A percentile compares a stretch with the other conserved stretches of the same genome.
Evolutionary conservation across 2,888 invertebrate species (phyloP).

Genomic region (Perizoma flavofasciatum): DNA sequence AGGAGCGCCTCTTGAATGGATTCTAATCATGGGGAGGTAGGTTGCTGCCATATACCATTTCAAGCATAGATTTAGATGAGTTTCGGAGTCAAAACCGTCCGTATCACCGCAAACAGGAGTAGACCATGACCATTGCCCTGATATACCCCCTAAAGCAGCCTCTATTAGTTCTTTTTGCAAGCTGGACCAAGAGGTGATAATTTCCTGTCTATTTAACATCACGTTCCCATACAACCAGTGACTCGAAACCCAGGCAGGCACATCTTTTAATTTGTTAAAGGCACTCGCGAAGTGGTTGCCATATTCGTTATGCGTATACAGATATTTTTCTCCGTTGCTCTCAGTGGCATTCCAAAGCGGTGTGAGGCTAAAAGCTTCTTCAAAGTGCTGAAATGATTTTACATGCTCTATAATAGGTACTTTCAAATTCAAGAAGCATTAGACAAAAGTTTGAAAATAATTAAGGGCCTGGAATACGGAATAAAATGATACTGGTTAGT

Average conservation of each 20-base stretch:
- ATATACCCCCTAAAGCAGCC: slow-evolving; percentile 76
- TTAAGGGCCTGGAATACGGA: too few species aligned
- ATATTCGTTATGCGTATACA: slow-evolving; percentile 83
- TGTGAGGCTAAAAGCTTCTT: slow-evolving; percentile 71
- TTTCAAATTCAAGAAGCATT: too few species aligned
- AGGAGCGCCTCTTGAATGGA: slow-evolving; percentile 66
- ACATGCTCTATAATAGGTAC: too few species aligned
- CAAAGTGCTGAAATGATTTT: slow-evolving; percentile 59
- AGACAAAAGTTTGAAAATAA: too few species aligned
- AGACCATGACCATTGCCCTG: slow-evolving; percentile 78
- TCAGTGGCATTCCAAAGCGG: slow-evolving; percentile 77
- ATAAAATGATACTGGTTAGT: too few species aligned
- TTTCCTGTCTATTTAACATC: slow-evolving; percentile 74
- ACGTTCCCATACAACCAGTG: slow-evolving; percentile 63
- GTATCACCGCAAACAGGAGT: slow-evolving; percentile 85
- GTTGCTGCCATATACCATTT: slow-evolving; percentile 88
- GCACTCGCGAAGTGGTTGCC: slow-evolving; percentile 74
- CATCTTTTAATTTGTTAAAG: slow-evolving; percentile 48
- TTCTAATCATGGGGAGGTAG: slow-evolving; percentile 84
- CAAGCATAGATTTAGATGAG: slow-evolving; percentile 81
- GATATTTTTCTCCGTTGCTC: slow-evolving; percentile 54
- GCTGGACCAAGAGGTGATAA: slow-evolving; percentile 83
- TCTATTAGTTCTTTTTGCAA: slow-evolving; percentile 77
- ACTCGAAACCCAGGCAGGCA: slow-evolving; percentile 57
- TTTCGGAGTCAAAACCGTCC: slow-evolving; percentile 58